Evolutionary conservation across 2,797 vertebrate genomes (phyloP), one percentile per base, ranked within the genome.

Genomic region (Urocyon cinereoargenteus): DNA sequence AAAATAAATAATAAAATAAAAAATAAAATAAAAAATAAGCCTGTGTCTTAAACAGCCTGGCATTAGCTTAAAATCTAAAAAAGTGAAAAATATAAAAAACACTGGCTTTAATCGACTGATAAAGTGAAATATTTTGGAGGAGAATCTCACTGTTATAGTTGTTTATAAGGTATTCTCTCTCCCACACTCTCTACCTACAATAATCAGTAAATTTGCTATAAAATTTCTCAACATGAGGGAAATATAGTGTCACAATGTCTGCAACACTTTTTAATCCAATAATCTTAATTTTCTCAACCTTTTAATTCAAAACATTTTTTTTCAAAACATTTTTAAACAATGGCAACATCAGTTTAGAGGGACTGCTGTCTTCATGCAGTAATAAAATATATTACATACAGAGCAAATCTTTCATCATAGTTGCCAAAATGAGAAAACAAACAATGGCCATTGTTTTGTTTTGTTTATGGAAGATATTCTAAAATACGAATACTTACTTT

Each of bases 291-390:
- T 97, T 82, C 34, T 62, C 40, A 86, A 79, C 26, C 2, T 68
- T 85, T 92, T 94, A 89, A 93, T 81, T 82, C n/a, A 90, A 77
- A 83, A 18, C 53, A 59, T 94, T 57, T 78, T 19, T 40, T 45
- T 45, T 6, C 40, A 7, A 45, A 88, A 36, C 13, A 5, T 3
- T 34, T 68, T 68, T n/a, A 36, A 70, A 84, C 31, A 16, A 36
- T 1, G 98, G 99, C 99, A 99, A 99, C 98, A 0, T 99, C 99
- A 99, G 99, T 93, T 99, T 99, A 99, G 99, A 99, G 99, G 99
- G 98, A 99, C 99, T 98, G 97, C 83, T 98, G 98, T 99, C 99
- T 98, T 98, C 99, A 99, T 55, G 96, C 45, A 91, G 98, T 97
- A 98, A 98, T 28, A 81, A 72, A 45, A 92, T 59, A 22, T 91